Base-by-base conservation (phyloP, 2,888 invertebrate species). In the Drosophila sordidapex region DNA sequence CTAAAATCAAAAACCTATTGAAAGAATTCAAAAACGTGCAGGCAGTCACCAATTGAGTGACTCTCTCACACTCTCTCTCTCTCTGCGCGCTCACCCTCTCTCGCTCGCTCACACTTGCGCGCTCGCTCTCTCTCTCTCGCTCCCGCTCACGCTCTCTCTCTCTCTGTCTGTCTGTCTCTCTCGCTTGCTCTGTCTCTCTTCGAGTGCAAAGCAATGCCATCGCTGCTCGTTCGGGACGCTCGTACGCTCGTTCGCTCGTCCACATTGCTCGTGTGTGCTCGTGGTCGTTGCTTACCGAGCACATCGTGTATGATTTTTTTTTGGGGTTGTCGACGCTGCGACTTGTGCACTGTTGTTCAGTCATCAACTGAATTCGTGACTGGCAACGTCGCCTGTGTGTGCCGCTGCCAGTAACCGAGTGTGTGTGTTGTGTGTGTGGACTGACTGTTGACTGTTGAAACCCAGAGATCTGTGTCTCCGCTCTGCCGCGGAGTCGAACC, bases 291-390 rank as follows among this genome's bases (percentile, higher is more conserved):
- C 54, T 61, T 58, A 35, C 51, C 53, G 53, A 60, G 27, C 67
- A 35, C 54, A 56, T 58, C 49, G 59, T 40, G 69, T 68, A 48
- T 62, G 73, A 59, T 46, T 56, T 48, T 56, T 67, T 74, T 68
- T 74, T 60, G 85, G 92, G 93, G 92, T 92, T 93, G 92, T 91
- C 90, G 91, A 90, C 91, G 91, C 92, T 91, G 91, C 91, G 91
- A 91, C 89, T 88, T 84, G 89, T 91, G 91, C 92, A 92, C 87
- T 91, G 91, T 90, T 90, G 90, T 92, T 93, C 92, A 93, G 93
- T 93, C 93, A 92, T 92, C 92, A 92, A 92, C 92, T 92, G 93
- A 92, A 93, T 92, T 92, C 92, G 92, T 92, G 93, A 92, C 93
- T 92, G 92, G 91, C 91, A 92, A 93, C 93, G 92, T 92, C 92